Base-by-base conservation (phyloP, 2,888 invertebrate genomes). In the Drosophila birchii region DNA sequence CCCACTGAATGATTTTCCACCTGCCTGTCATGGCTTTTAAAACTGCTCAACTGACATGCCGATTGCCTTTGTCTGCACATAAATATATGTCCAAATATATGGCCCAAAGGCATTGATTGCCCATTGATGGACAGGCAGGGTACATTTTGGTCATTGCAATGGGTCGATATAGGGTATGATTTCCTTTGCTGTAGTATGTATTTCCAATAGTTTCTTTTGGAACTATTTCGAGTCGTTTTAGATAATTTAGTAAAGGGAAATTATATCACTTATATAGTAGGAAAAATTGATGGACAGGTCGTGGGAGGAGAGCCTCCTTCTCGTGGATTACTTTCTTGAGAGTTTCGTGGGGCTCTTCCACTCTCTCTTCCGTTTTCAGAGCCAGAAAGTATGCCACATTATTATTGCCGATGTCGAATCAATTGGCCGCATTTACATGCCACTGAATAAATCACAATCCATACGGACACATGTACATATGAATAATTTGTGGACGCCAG, bases 311-410 rank as follows among this genome's bases (percentile, higher is more conserved):
- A 11, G 11, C 18, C n/a, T 9, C 14, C 14, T 14, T 20, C 43
- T 23, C 3, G 39, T n/a, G 39, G 11, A 51, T 51, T 34, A 34
- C 8, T 9, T 34, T 16, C 51, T 34, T 9, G 14, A 14, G 20
- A 18, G 18, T 32, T 51, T 16, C 18, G 8, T 26, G 4, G 32
- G 29, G 44, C 12, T 16, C 8, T 14, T 1, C 0, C 16, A 16
- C 16, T 38, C 18, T 16, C 38, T 44, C 18, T 16, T 16, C 16
- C 38, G 4, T 38, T 11, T n/a, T n/a, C n/a, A 5, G 16, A 7
- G 51, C 72, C 74, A 12, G 39, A 77, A 79, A 79, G 82, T 81
- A 67, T 81, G 77, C 79, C 77, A 81, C 61, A 44, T 20, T 61
- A 18, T 39, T 61, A 75, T 55, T 58, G 70, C 44, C 54, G 60